Percentiles rank a stretch among this genome's conserved stretches.
These are phyloP conservation scores for Stenotaenia linearis DNA, from an alignment of 2,888 invertebrate species.

Conservation along the genomic window DNA sequence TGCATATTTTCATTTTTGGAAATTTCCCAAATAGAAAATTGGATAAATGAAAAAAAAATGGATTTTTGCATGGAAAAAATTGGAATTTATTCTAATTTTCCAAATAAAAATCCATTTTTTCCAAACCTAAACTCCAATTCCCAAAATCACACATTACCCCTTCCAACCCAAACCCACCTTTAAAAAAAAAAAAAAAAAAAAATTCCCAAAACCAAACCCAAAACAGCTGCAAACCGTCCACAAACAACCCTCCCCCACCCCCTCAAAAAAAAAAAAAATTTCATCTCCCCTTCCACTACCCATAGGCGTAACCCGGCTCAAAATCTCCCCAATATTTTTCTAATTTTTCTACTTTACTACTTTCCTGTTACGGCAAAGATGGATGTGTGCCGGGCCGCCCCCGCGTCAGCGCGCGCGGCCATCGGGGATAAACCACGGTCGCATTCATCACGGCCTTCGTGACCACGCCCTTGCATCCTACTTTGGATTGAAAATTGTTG, in stretches of 20 bases:
- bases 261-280: neutral
- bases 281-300: neutral
- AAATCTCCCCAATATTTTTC: conserved; percentile 8
- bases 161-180: no score
- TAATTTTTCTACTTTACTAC: neutral
- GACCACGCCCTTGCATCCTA: conserved; percentile 19
- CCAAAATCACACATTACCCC: no score
- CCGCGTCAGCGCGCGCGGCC: conserved; percentile 23
- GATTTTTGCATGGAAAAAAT: no score
- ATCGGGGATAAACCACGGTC: conserved; percentile 23
- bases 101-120: no score
- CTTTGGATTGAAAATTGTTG: neutral
- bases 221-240: conserved; percentile 7
- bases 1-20: no score
- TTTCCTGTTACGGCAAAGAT: neutral
- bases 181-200: neutral
- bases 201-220: neutral
- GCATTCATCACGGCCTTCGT: neutral
- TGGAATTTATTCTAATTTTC: no score
- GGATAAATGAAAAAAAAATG: no score
- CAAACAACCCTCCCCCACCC: neutral
- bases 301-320: neutral
- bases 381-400: conserved; percentile 7
- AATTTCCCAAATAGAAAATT: no score
- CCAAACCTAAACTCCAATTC: no score